A percentile compares a stretch with the other conserved stretches of the same genome.
These are phyloP conservation scores for Gasteruption jaculator DNA, from an alignment of 2,888 invertebrate genomes.

Conservation along the genomic window DNA sequence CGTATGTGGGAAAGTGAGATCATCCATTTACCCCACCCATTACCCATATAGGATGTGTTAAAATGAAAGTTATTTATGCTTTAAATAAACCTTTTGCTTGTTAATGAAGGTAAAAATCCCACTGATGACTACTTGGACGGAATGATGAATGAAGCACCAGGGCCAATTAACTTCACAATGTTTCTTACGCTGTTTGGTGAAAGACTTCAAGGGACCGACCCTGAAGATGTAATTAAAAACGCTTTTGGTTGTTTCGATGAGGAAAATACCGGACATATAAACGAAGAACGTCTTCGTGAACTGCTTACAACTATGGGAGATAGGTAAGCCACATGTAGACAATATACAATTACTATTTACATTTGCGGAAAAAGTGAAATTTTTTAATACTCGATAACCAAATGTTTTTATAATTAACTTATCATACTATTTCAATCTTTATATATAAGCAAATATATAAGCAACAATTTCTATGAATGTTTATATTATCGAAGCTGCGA, in stretches of 20 bases:
- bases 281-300: constrained; percentile 92
- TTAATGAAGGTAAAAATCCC: constrained; percentile 79
- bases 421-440: not conserved
- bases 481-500: no score
- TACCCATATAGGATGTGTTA: no score
- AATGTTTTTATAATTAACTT: not conserved
- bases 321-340: constrained; percentile 52
- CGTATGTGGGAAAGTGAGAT: no score
- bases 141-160: constrained; percentile 99
- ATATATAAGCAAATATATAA: no score
- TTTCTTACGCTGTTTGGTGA: constrained; percentile 98
- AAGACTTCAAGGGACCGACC: constrained; percentile 96
- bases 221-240: constrained; percentile 98
- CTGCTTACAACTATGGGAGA: constrained; percentile 97
- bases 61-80: no score
- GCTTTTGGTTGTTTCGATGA: constrained; percentile 99
- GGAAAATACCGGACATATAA: constrained; percentile 86
- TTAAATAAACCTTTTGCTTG: no score
- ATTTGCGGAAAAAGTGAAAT: not conserved
- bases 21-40: no score
- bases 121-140: constrained; percentile 92
- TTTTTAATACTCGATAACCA: not conserved
- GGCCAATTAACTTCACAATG: constrained; percentile 99
- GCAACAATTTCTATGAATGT: no score
- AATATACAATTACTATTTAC: not conserved